phyloP scores from a whole-genome alignment of 2,888 invertebrate genomes.

The Troilus luridus region DNA sequence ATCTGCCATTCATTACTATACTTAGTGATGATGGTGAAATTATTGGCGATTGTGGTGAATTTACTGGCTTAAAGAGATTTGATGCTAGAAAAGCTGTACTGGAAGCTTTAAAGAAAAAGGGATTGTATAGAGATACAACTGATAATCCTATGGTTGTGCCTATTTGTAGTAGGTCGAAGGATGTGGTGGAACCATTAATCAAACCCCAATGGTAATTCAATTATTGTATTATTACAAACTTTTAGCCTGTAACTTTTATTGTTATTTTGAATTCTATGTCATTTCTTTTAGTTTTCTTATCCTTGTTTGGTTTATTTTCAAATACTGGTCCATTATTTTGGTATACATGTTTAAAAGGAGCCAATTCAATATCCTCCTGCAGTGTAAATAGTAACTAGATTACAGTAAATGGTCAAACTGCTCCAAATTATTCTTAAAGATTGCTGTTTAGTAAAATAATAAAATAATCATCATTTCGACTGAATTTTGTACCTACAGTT shows the following conservation, averaged over 20 bases:
- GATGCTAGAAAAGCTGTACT: conserved; percentile 87
- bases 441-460: too few relatives aligned
- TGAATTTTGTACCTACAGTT: too few relatives aligned
- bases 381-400: too few relatives aligned
- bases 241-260: neutral
- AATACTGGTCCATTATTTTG: neutral
- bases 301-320: neutral
- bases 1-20: conserved; percentile 88
- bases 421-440: too few relatives aligned
- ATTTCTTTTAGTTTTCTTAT: neutral
- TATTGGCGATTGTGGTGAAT: conserved; percentile 83
- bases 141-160: conserved; percentile 98
- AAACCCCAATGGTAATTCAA: conserved; percentile 92
- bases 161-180: conserved; percentile 95
- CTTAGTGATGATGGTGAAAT: conserved; percentile 93
- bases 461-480: too few relatives aligned
- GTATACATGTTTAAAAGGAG: too few relatives aligned
- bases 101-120: conserved; percentile 79
- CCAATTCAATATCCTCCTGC: too few relatives aligned
- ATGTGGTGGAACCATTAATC: conserved; percentile 95
- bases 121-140: conserved; percentile 83
- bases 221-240: neutral
- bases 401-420: too few relatives aligned
- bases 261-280: neutral
- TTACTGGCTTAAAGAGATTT: conserved; percentile 91